Evolutionary conservation across 64 coral and sea anemone species (phyloP).

Genomic region (Orbicella faveolata): DNA sequence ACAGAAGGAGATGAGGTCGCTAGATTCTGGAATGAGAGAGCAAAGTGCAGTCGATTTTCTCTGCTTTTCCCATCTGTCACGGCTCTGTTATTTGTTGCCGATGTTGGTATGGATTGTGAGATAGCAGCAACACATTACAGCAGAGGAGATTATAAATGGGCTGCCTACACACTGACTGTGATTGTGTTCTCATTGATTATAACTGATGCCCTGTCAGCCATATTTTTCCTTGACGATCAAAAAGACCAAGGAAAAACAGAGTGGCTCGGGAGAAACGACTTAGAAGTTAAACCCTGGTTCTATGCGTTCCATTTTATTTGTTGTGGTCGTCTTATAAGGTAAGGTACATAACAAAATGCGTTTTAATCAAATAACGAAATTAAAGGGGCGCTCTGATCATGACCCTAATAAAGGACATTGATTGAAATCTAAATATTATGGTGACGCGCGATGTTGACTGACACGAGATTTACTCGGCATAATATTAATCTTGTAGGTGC

Average conservation of each 20-base stretch:
- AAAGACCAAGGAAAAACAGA: background rate
- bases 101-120: conserved; percentile 6
- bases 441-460: background rate
- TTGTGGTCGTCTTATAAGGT: conserved; percentile 32
- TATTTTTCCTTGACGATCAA: background rate
- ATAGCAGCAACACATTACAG: background rate
- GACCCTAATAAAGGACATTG: background rate
- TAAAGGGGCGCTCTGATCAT: background rate
- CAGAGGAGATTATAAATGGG: background rate
- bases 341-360: background rate
- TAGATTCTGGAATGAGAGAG: background rate
- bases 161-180: conserved; percentile 1
- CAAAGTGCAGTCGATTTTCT: background rate
- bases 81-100: background rate
- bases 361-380: background rate
- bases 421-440: background rate
- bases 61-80: background rate
- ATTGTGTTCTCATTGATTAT: background rate
- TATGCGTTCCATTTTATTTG: conserved; percentile 11
- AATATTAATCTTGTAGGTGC: background rate
- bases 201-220: background rate
- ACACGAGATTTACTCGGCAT: background rate
- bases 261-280: background rate
- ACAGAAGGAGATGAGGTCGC: background rate
- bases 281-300: conserved; percentile 19